Conservation (phyloP, 1,140 invertebrate genomes). For the Agraylea sexmaculata region DNA sequence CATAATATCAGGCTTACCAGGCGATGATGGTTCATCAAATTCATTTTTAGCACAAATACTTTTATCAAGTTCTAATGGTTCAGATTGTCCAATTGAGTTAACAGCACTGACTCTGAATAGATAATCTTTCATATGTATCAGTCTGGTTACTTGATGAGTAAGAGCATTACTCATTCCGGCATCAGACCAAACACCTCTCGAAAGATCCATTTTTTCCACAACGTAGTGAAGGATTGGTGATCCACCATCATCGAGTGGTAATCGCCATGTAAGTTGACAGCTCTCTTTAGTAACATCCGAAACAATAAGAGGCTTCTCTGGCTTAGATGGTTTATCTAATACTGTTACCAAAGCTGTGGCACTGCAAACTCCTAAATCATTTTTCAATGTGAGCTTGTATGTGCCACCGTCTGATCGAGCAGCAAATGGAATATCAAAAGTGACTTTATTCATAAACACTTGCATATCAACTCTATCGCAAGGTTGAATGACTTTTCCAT, state of each 20-base stretch:
- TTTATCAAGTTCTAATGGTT: slow-evolving; percentile 72
- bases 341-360: slow-evolving; percentile 80
- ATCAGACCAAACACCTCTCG: slow-evolving; percentile 89
- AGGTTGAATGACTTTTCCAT: slow-evolving; percentile 60
- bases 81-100: slow-evolving; percentile 91
- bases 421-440: slow-evolving; percentile 79
- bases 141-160: slow-evolving; percentile 68
- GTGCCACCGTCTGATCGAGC: slow-evolving; percentile 69
- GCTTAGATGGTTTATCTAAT: slow-evolving; percentile 74
- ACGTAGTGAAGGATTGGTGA: slow-evolving; percentile 92
- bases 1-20: slow-evolving; percentile 75
- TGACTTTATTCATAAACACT: slow-evolving; percentile 61
- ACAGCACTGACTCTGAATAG: slow-evolving; percentile 85
- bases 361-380: slow-evolving; percentile 69
- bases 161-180: slow-evolving; percentile 77
- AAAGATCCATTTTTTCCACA: slow-evolving; percentile 94
- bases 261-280: slow-evolving; percentile 71
- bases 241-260: slow-evolving; percentile 81
- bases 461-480: slow-evolving; percentile 59
- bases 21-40: slow-evolving; percentile 84
- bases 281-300: slow-evolving; percentile 82
- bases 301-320: slow-evolving; percentile 77
- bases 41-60: slow-evolving; percentile 90
- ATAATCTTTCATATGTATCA: slow-evolving; percentile 90
- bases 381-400: slow-evolving; percentile 75